A percentile compares a stretch with the other conserved stretches of the same genome.
These are phyloP conservation scores for Gambelia wislizenii DNA, from an alignment of 2,797 vertebrate genomes.

Conservation along the genomic window DNA sequence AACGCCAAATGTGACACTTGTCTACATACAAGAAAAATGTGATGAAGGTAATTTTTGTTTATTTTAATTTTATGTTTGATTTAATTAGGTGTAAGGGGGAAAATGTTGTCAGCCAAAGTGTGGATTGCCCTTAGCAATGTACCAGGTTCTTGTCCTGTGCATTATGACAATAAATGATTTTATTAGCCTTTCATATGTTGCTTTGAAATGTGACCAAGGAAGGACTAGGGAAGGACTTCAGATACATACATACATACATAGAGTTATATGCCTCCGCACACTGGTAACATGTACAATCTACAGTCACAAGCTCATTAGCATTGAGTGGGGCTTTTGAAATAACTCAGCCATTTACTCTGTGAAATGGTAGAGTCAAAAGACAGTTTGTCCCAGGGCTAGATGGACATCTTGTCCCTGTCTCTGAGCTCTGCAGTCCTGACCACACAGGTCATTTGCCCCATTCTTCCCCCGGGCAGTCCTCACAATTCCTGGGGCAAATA, in stretches of 20 bases:
- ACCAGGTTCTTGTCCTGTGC: not conserved
- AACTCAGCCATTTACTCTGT: not conserved
- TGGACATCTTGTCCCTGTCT: no score
- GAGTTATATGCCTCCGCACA: not conserved
- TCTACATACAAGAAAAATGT: constrained; percentile 33
- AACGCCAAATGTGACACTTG: constrained; percentile 35
- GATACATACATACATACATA: not conserved
- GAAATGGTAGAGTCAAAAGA: not conserved
- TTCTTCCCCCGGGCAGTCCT: no score
- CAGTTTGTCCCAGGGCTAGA: not conserved
- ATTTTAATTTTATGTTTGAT: constrained; percentile 13
- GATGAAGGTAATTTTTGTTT: constrained; percentile 11
- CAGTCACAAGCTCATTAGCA: not conserved
- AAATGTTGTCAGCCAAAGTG: not conserved
- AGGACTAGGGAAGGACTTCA: not conserved
- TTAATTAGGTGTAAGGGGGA: constrained; percentile 4
- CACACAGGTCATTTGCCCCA: no score
- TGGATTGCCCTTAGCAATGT: not conserved
- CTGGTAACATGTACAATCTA: not conserved
- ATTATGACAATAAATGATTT: constrained; percentile 20
- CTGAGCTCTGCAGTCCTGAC: no score
- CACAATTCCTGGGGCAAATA: no score
- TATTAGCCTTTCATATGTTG: constrained; percentile 7
- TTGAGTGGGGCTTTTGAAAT: not conserved
- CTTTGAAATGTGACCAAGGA: not conserved